Base-by-base conservation (phyloP, 2,797 vertebrate species). In the Scyliorhinus canicula region DNA sequence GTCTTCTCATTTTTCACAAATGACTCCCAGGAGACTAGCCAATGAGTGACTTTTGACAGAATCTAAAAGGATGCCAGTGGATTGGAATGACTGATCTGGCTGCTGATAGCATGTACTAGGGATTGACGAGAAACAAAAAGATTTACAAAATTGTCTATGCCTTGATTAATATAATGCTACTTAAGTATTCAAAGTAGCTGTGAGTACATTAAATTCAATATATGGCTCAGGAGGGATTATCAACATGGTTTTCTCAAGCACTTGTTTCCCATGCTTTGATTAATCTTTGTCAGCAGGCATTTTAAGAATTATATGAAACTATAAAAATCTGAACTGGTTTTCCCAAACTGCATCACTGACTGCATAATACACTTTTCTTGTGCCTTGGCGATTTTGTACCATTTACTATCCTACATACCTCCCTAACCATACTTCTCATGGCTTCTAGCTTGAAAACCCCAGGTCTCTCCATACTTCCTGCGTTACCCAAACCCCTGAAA, bases 171-270 rank as follows among this genome's bases (percentile, higher is more conserved):
- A 93, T 50, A 93, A 47, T 44, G 12, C 26, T 93, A 50, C 91
- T 69, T 67, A 57, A 47, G 91, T 93, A 93, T 93, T 93, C 91
- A 93, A 67, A 69, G 91, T 69, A 93, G 60, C 63, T 93, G 63
- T 93, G 67, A 93, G 63, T 28, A 93, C 63, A 93, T 93, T 93
- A 67, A 93, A 69, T 69, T 65, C 91, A 93, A 93, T 93, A 88
- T 88, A 93, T 93, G 44, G 60, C 21, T 21, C 91, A 67, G 9
- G 40, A 93, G 91, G 91, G 60, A 93, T 47, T 93, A 93, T 47
- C 60, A 93, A 26, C 63, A 47, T 65, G 40, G 21, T 67, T 93
- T 24, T 93, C 60, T 93, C 63, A 69, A 93, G 63, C 24, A 93
- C 91, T 93, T 69, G 91, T 31, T 65, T 93, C 67, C 91, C 63